Base-by-base conservation (phyloP, 2,113 vertebrate species). In the Colossoma macropomum region DNA sequence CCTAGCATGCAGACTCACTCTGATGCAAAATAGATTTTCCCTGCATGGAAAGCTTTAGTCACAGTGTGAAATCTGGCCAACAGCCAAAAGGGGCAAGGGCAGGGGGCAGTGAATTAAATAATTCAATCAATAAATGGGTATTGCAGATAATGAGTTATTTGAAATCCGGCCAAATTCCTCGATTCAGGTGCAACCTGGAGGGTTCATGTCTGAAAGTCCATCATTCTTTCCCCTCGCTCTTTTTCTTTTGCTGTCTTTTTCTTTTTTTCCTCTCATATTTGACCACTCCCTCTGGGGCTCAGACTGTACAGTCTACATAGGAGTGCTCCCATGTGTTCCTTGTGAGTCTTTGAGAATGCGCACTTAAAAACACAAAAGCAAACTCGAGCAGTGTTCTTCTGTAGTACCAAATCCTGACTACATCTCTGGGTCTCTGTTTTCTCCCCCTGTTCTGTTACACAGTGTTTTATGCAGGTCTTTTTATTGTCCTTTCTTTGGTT, bases 111-210 rank as follows among this genome's bases (percentile, higher is more conserved):
- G 38, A 45, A 50, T 11, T 2, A 27, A 62, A 25, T 2, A 25
- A 62, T 62, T 25, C n/a, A 62, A 27, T 30, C 41, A 79, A 48
- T 21, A 79, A n/a, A 32, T 10, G 38, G 70, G 23, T 27, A 60
- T 50, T 32, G 74, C 65, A 66, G 17, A 32, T 45, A 30, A 70
- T 74, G n/a, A 11, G 38, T 15, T 54, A 34, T 34, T 17, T n/a
- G 30, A 59, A 10, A 45, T 70, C n/a, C 5, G 78, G 84, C 89
- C 76, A 78, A 81, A 80, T 59, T 70, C 17, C 48, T 65, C 81
- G 78, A 79, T 62, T 78, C 82, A 73, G 86, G 81, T 89, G 78
- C 86, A 80, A 70, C 81, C 87, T 16, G 77, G 85, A 86, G 79
- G 84, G 87, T 87, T 63, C 77, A 69, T 84, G 84, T 87, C 80